Conservation (phyloP, 2,113 vertebrate species). For the Eira barbara region DNA sequence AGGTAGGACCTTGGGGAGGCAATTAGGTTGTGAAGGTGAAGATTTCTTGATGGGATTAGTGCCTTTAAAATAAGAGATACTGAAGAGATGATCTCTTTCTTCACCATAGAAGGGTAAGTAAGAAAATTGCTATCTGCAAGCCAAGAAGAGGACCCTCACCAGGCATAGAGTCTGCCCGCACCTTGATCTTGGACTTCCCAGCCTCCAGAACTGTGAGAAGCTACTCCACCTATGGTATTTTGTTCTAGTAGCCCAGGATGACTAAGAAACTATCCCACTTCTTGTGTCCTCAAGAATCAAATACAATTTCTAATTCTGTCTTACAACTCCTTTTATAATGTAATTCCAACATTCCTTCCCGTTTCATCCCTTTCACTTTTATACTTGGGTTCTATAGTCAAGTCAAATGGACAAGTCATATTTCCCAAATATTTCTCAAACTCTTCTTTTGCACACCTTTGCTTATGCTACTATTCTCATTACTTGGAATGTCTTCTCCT, state of each 20-base stretch:
- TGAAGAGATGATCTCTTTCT: background rate
- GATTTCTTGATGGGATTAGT: background rate
- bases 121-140: background rate
- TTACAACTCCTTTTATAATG: background rate
- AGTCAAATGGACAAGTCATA: background rate
- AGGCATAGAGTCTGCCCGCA: background rate
- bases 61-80: background rate
- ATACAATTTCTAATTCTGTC: background rate
- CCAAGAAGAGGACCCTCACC: background rate
- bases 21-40: background rate
- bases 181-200: background rate
- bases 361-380: background rate
- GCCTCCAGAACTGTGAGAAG: background rate
- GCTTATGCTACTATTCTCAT: background rate
- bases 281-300: background rate
- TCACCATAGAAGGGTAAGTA: background rate
- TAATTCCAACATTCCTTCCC: background rate
- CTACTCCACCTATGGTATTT: background rate
- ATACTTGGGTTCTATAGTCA: background rate
- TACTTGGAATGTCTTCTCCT: background rate
- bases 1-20: background rate
- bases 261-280: background rate
- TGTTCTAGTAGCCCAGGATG: background rate
- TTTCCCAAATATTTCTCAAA: background rate
- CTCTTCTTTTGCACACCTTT: background rate